phyloP scores from a whole-genome alignment of 2,113 vertebrate species.

The Nothoprocta pentlandii region DNA sequence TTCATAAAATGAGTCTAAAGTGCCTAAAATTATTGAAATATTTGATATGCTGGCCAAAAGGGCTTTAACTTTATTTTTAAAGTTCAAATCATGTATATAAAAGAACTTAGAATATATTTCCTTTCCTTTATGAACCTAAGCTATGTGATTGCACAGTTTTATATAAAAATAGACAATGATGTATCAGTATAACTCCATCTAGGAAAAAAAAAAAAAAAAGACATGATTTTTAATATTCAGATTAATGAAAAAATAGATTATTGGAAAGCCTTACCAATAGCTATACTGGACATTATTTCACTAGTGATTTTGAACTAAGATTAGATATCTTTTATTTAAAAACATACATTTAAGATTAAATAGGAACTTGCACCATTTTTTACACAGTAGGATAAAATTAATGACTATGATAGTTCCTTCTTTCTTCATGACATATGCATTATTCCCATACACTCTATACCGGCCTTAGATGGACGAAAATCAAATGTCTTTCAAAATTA shows the following conservation, averaged over 20 bases:
- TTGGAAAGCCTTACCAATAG: neutral
- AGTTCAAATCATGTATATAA: neutral
- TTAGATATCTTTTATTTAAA: neutral
- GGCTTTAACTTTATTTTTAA: neutral
- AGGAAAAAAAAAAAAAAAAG: neutral
- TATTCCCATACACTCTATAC: neutral
- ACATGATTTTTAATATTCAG: neutral
- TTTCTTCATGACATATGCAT: neutral
- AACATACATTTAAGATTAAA: neutral
- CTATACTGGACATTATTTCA: neutral
- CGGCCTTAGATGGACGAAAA: neutral
- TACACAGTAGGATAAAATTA: neutral
- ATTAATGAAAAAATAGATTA: neutral
- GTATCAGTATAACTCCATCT: fast-evolving
- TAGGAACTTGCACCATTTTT: neutral
- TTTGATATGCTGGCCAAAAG: neutral
- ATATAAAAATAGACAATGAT: neutral
- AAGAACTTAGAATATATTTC: neutral
- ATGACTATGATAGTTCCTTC: neutral
- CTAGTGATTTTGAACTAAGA: neutral
- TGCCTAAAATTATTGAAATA: neutral
- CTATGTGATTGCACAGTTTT: neutral
- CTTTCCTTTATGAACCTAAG: neutral
- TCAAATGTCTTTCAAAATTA: neutral
- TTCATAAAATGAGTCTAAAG: neutral